phyloP scores from a whole-genome alignment of 2,797 vertebrate genomes.

The Botia almorhae region DNA sequence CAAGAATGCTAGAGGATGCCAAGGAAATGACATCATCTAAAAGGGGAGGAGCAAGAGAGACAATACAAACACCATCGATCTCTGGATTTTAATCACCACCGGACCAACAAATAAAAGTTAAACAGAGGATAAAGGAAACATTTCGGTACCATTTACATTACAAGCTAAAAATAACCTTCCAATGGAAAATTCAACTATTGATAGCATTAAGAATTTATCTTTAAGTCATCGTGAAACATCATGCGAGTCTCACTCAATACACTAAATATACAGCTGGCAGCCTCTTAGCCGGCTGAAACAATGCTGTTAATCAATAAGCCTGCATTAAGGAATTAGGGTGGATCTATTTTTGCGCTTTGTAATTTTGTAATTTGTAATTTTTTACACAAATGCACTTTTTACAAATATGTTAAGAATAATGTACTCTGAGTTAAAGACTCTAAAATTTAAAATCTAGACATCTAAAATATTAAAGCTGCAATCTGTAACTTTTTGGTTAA shows the following conservation, averaged over 20 bases:
- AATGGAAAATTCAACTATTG: too few species aligned
- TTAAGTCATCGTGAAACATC: too few species aligned
- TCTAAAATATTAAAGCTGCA: too few species aligned
- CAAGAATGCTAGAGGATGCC: constrained; percentile 55
- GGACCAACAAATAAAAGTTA: neutral
- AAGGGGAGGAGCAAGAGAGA: neutral
- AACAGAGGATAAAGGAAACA: neutral
- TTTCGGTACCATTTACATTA: neutral
- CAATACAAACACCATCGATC: neutral
- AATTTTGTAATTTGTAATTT: neutral
- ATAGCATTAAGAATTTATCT: too few species aligned
- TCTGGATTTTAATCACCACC: neutral
- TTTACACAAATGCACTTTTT: neutral
- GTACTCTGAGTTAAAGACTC: too few species aligned
- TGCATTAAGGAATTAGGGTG: constrained; percentile 15
- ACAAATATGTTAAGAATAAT: neutral
- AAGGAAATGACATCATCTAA: constrained; percentile 68
- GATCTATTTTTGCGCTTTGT: neutral
- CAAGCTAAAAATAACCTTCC: neutral
- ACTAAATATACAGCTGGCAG: constrained; percentile 2
- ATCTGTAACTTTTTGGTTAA: too few species aligned
- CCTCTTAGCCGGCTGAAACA: neutral
- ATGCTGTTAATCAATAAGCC: constrained; percentile 22
- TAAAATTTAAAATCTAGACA: too few species aligned
- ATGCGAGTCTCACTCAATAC: constrained; percentile 15